Conservation (phyloP, 2,888 invertebrate species). For the Oegoconia quadripuncta region DNA sequence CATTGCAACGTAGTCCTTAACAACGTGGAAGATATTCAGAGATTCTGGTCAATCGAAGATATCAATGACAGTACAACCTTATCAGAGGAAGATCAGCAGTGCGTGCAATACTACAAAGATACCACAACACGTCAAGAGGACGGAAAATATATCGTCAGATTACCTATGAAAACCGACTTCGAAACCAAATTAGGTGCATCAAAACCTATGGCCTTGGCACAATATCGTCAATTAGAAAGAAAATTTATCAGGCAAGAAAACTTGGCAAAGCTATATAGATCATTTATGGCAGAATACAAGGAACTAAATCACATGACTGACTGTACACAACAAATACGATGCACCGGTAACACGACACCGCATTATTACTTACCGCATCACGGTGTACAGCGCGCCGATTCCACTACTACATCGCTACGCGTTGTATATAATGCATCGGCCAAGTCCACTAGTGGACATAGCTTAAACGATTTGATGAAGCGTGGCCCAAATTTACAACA, state of each 20-base stretch:
- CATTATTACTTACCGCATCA: conserved; percentile 11
- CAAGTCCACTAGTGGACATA: conserved; percentile 3
- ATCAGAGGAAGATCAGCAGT: conserved; percentile 11
- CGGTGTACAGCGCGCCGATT: conserved; percentile 8
- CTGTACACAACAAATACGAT: too few relatives aligned
- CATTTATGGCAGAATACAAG: too few relatives aligned
- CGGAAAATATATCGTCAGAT: conserved; percentile 11
- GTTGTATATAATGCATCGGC: conserved; percentile 14
- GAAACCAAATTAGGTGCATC: conserved; percentile 12
- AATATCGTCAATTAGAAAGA: too few relatives aligned
- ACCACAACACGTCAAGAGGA: conserved; percentile 11
- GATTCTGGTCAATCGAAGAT: conserved; percentile 17
- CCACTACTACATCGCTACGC: conserved; percentile 9
- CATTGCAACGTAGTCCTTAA: conserved; percentile 15
- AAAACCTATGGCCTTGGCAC: conserved; percentile 11
- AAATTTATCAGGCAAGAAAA: too few relatives aligned
- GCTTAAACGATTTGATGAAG: conserved; percentile 14
- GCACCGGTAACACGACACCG: background rate
- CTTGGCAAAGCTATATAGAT: too few relatives aligned
- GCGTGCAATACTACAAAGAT: conserved; percentile 8
- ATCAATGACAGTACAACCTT: conserved; percentile 2
- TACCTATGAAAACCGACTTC: conserved; percentile 6
- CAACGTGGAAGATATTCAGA: conserved; percentile 12
- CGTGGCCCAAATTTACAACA: conserved; percentile 20
- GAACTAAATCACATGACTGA: conserved; percentile 2